Conservation (phyloP, 2,113 vertebrate genomes). For the human region DNA sequence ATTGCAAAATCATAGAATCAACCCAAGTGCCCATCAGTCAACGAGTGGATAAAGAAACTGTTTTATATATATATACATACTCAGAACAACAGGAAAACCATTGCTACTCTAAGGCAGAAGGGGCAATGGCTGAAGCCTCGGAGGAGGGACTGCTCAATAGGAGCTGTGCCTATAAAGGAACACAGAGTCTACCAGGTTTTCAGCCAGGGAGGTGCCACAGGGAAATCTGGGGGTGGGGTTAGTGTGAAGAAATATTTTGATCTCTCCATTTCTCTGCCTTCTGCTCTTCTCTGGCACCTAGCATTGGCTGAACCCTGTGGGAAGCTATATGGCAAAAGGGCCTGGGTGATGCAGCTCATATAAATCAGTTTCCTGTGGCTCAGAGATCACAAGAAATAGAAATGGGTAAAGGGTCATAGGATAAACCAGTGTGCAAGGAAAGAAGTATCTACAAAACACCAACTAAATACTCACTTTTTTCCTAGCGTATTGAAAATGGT, state of each 20-base stretch:
- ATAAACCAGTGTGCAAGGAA: not conserved
- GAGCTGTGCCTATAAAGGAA: not conserved
- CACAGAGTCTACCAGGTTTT: fast-evolving
- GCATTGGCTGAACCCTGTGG: not conserved
- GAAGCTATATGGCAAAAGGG: not conserved
- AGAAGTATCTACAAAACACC: not conserved
- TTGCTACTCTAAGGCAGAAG: not conserved
- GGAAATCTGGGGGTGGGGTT: too few species aligned
- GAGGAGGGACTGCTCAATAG: fast-evolving
- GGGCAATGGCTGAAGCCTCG: not conserved
- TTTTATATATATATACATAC: too few species aligned
- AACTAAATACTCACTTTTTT: not conserved
- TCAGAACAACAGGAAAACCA: not conserved
- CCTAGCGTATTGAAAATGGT: not conserved
- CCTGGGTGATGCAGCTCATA: not conserved
- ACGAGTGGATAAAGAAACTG: too few species aligned
- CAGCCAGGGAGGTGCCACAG: not conserved
- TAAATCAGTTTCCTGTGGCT: not conserved
- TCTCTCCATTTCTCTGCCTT: not conserved
- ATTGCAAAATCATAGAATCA: too few species aligned
- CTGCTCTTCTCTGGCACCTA: not conserved
- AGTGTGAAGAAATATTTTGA: too few species aligned
- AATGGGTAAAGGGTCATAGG: not conserved
- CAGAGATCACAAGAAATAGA: not conserved
- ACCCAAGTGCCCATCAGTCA: too few species aligned